Evolutionary conservation across 1,140 invertebrate genomes (phyloP), one percentile per base, ranked within the genome.

Genomic region (Nasonia vitripennis): DNA sequence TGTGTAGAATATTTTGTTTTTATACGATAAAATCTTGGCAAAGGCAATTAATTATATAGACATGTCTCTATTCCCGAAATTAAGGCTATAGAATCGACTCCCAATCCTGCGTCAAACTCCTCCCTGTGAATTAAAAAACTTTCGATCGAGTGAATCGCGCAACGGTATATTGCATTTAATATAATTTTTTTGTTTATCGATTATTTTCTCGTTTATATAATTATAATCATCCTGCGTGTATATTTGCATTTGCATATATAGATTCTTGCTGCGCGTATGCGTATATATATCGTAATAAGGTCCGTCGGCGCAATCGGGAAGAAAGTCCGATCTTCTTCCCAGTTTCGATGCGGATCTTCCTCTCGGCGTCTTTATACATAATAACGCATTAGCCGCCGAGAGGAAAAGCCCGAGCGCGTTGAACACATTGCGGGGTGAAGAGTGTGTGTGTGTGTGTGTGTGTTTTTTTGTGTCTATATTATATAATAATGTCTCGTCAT

Each of bases 371-470:
- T 45, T 48, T 41, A 51, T 62, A 23, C 41, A 31, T 11, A 78
- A 78, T 10, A 27, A 17, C 34, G 5, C 5, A 37, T 37, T 55
- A 48, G 20, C 68, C 31, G 51, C 77, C n/a, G 20, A 82, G 48
- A 84, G 75, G 78, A 34, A 12, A 75, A 68, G 78, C 45, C 70
- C 17, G 37, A 68, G 55, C n/a, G 45, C 79, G 45, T 78, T 82
- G 84, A 86, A 86, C 84, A 86, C 84, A 86, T 86, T 82, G 84
- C 74, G 84, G 84, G 81, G 45, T 82, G 79, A 62, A 37, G 55
- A 20, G 55, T 62, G 17, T 55, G 2, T 20, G 27, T 27, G 27
- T 27, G 27, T 27, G 27, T 27, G 27, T 27, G 1, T 27, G 27
- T 27, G 1, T 51, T 51, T 14, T 51, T 62, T 62, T 17, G 55